Percentiles rank a stretch among this genome's conserved stretches.
Evolutionary conservation across 2,113 vertebrate species (phyloP).

Genomic region (Clarias gariepinus): DNA sequence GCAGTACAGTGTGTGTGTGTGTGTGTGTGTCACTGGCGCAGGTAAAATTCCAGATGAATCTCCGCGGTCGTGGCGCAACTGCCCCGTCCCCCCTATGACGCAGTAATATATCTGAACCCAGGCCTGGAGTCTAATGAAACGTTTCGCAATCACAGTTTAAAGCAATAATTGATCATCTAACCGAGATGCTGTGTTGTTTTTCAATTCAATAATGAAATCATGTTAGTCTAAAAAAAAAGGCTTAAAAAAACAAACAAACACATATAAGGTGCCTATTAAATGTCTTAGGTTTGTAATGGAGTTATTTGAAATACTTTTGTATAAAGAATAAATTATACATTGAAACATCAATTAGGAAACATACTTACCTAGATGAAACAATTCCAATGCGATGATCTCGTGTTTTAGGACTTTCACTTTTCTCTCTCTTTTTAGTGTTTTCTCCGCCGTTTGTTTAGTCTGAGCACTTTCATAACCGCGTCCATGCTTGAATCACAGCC

Average conservation of each 20-base stretch:
- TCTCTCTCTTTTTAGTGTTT: background rate
- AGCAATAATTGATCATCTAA: background rate
- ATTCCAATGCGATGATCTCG: background rate
- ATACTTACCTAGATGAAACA: conserved; percentile 25
- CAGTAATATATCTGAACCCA: conserved; percentile 58
- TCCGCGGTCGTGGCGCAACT: conserved; percentile 49
- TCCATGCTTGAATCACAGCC: conserved; percentile 53
- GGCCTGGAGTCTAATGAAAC: conserved; percentile 5
- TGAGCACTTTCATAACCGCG: conserved; percentile 51
- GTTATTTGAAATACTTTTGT: background rate
- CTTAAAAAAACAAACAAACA: background rate
- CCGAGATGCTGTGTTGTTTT: background rate
- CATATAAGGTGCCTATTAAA: background rate
- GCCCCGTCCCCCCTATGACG: conserved; percentile 70
- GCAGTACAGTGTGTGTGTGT: background rate
- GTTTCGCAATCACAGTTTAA: conserved; percentile 22
- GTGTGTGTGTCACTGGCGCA: conserved; percentile 52
- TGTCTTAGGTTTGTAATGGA: background rate
- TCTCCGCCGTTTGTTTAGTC: conserved; percentile 40
- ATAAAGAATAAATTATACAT: background rate
- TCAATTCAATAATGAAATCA: background rate
- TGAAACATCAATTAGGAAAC: background rate
- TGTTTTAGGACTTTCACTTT: background rate
- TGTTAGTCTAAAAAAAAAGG: background rate
- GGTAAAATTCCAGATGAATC: conserved; percentile 67